Evolutionary conservation across 2,888 invertebrate species (phyloP).

Genomic region (Melinaea marsaeus): DNA sequence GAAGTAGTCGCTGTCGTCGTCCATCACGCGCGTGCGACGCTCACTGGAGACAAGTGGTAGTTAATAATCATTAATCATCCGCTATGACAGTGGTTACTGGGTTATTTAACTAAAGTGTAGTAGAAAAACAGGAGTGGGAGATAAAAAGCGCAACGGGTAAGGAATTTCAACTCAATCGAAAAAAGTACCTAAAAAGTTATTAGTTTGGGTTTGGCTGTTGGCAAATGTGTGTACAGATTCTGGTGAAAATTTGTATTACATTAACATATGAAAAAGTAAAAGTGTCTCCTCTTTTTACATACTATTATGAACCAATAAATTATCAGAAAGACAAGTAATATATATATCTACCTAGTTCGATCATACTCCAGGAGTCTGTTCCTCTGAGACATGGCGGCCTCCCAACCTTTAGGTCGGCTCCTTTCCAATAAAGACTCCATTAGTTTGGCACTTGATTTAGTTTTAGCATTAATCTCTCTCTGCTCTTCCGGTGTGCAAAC

Average conservation of each 20-base stretch:
- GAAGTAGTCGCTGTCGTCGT: conserved; percentile 97
- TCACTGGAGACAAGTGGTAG: conserved; percentile 70
- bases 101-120: too few species aligned
- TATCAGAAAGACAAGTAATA: neutral
- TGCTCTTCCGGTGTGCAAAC: conserved; percentile 86
- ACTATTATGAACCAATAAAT: neutral
- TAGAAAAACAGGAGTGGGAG: too few species aligned
- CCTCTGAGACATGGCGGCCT: conserved; percentile 86
- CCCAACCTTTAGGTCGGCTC: conserved; percentile 78
- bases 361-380: conserved; percentile 91
- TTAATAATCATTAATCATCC: too few species aligned
- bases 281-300: too few species aligned
- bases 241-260: too few species aligned
- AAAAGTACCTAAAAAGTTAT: too few species aligned
- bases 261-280: too few species aligned
- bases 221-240: too few species aligned
- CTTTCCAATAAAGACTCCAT: conserved; percentile 81
- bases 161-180: too few species aligned
- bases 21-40: conserved; percentile 87
- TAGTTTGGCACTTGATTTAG: conserved; percentile 83
- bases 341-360: conserved; percentile 80
- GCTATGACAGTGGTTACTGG: too few species aligned
- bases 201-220: too few species aligned
- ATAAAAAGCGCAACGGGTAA: too few species aligned
- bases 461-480: conserved; percentile 79